Evolutionary conservation across 2,888 invertebrate genomes (phyloP), one percentile per base, ranked within the genome.

Genomic region (Parnassius orleans): DNA sequence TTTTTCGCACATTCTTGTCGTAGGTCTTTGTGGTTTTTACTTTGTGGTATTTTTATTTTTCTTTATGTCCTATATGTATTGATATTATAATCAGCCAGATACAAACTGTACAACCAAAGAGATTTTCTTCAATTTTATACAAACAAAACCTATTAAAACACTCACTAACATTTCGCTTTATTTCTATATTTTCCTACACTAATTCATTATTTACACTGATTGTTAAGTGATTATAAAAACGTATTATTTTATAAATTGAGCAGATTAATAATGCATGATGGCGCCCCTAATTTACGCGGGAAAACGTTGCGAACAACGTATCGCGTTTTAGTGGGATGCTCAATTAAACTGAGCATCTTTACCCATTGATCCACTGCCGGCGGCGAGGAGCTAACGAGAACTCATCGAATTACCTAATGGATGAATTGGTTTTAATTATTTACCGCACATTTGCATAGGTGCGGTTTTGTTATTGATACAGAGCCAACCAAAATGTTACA

Each of bases 381-480:
- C 57, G 71, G 76, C 71, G 61, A 64, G 61, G 68, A 66, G 65
- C 64, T 68, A 66, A 69, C 63, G 62, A 67, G 57, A 69, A 61
- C 63, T 74, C 68, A 66, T 74, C 68, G 67, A 69, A 72, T 75
- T 76, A 73, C 70, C 54, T 72, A 72, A 71, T 71, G 72, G 70
- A 69, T 69, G 65, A 65, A 66, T 67, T 69, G 68, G 68, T 68
- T 70, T 70, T 64, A 65, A 69, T 66, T 68, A 68, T 65, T 66
- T 51, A 48, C 15, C 48, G 7, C 48, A 12, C 24, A 63, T 63
- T 64, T 64, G 61, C 47, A 58, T 63, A 54, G 14, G 51, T 60
- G 46, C 42, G 19, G 12, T 44, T 43, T 2, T 2, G 11, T 43
- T 43, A 43, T 11, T 43, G 11, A 33, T 33, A 33, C 33, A 33